Conservation (phyloP, 2,797 vertebrate genomes). For the Myiothlypis chrysogaster region DNA sequence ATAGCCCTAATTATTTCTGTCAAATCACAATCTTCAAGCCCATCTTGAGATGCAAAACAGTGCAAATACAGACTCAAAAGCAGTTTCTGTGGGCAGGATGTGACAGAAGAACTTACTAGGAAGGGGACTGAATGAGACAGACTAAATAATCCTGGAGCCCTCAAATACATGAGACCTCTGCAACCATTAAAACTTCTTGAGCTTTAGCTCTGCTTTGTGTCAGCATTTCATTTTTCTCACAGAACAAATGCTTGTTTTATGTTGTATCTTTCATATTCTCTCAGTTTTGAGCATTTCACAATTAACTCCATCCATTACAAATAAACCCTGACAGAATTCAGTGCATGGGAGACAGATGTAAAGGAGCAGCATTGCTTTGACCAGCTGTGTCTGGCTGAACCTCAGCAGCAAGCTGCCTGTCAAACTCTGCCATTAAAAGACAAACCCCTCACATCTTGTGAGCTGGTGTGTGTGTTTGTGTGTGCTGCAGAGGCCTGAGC, state of each 20-base stretch:
- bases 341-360: constrained; percentile 24
- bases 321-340: not conserved
- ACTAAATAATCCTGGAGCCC: not conserved
- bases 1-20: not conserved
- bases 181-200: not conserved
- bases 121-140: not conserved
- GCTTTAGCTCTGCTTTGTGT: constrained; percentile 6
- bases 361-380: not conserved
- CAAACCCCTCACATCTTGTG: not conserved
- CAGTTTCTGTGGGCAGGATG: not conserved
- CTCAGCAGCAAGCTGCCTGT: not conserved
- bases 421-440: not conserved
- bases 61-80: not conserved
- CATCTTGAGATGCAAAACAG: not conserved
- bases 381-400: constrained; percentile 5
- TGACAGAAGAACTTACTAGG: not conserved
- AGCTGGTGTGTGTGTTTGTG: not conserved
- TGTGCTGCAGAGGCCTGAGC: not conserved
- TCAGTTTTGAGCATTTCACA: not conserved
- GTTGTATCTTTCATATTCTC: constrained; percentile 9
- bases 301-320: constrained; percentile 19
- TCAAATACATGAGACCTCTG: not conserved
- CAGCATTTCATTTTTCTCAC: constrained; percentile 6
- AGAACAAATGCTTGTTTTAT: constrained; percentile 14
- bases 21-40: not conserved